Conservation (phyloP, 2,797 vertebrate genomes). For the Mus minutoides region DNA sequence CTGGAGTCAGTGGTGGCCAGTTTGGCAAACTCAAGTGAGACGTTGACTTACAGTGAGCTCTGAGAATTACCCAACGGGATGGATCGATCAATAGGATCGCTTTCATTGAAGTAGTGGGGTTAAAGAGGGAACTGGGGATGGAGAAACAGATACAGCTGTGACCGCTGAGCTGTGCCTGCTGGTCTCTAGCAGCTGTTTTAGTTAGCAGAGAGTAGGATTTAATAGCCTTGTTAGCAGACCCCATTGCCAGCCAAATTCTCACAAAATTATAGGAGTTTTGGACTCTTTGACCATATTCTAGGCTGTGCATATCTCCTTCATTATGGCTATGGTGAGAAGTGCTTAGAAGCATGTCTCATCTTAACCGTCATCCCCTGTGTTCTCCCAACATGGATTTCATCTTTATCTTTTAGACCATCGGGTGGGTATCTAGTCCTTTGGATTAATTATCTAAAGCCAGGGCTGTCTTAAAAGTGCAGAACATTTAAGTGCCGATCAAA, state of each 20-base stretch:
- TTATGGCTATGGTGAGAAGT: neutral
- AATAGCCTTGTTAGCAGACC: constrained; percentile 36
- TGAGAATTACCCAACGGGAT: neutral
- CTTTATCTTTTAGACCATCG: constrained; percentile 30
- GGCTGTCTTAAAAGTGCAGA: constrained; percentile 15
- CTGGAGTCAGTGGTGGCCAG: neutral
- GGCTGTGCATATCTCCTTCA: neutral
- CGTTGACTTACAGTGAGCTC: neutral
- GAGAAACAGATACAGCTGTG: neutral
- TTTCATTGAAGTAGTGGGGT: neutral
- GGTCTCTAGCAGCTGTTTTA: neutral
- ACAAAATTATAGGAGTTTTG: constrained; percentile 15
- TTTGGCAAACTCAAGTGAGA: neutral
- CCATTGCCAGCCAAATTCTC: neutral
- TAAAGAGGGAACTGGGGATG: neutral
- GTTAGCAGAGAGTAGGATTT: constrained; percentile 14
- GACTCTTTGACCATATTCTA: neutral
- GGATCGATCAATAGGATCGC: neutral
- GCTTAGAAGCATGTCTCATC: neutral
- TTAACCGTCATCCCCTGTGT: neutral
- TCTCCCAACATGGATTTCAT: constrained; percentile 13
- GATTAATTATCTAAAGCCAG: neutral
- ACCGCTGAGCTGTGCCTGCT: neutral
- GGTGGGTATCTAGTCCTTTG: constrained; percentile 31
- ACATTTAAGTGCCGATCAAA: neutral